Evolutionary conservation across 2,113 vertebrate species (phyloP).

Genomic region (Theristicus caerulescens): DNA sequence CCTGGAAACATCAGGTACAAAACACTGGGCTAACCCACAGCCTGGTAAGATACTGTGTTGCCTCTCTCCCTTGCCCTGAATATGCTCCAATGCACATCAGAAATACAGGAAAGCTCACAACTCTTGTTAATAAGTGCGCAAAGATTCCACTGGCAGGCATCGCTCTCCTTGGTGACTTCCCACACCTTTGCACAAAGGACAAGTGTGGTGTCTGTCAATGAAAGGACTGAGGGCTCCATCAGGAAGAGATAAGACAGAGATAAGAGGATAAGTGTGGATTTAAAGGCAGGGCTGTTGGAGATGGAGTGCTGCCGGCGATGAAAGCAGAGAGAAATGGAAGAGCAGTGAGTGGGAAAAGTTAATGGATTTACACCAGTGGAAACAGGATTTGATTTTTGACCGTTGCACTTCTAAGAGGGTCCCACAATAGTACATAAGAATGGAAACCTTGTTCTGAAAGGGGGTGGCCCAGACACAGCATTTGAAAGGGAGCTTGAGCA

Average conservation of each 20-base stretch:
- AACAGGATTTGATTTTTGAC: neutral
- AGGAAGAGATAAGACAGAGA: neutral
- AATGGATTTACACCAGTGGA: neutral
- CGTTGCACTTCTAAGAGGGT: neutral
- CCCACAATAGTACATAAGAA: neutral
- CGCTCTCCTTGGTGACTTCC: neutral
- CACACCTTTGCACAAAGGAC: neutral
- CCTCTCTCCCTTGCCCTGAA: neutral
- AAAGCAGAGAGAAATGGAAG: neutral
- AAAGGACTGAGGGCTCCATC: neutral
- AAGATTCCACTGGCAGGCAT: neutral
- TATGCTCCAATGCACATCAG: neutral
- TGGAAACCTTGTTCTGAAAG: neutral
- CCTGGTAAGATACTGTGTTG: neutral
- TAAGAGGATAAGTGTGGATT: neutral
- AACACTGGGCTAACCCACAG: neutral
- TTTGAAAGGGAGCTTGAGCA: neutral
- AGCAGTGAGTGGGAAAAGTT: neutral
- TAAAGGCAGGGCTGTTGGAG: neutral
- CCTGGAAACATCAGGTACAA: neutral
- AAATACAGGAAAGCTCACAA: neutral
- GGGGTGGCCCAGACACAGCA: neutral
- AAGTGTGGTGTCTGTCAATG: neutral
- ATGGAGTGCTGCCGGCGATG: neutral
- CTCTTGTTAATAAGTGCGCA: accelerated